A percentile compares a stretch with the other conserved stretches of the same genome.
Conservation (phyloP, 2,113 vertebrate genomes). For the Rattus norvegicus region DNA sequence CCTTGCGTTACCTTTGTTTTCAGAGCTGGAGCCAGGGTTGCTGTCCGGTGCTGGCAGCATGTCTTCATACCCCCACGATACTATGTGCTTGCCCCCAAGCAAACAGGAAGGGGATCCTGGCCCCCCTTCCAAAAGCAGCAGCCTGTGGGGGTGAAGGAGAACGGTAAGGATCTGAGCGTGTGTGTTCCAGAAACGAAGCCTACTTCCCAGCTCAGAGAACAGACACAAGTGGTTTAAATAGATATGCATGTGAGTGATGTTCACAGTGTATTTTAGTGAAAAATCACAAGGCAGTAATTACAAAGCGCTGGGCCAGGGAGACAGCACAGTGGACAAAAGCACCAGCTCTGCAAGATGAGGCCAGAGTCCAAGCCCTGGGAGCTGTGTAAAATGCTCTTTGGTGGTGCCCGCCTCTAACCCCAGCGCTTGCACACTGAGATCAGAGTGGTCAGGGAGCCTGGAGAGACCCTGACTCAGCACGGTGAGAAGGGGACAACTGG, state of each 20-base stretch:
- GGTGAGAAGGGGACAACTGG: too few species aligned
- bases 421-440: neutral
- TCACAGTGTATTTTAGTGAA: neutral
- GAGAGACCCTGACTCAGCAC: too few species aligned
- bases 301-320: neutral
- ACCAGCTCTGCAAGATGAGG: neutral
- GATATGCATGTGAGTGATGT: constrained; percentile 12
- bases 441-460: neutral
- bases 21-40: constrained; percentile 91
- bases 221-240: neutral
- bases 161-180: neutral
- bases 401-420: too few species aligned
- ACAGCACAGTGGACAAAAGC: neutral
- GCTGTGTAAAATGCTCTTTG: too few species aligned
- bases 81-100: constrained; percentile 96
- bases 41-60: constrained; percentile 97
- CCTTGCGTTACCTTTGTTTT: constrained; percentile 93
- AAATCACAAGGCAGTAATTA: constrained; percentile 41
- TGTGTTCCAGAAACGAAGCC: neutral
- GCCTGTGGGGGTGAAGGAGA: constrained; percentile 85
- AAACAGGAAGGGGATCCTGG: constrained; percentile 98
- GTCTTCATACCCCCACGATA: constrained; percentile 99
- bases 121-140: constrained; percentile 97
- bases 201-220: constrained; percentile 15
- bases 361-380: neutral